A percentile compares a stretch with the other conserved stretches of the same genome.
Conservation (phyloP, 2,797 vertebrate species). For the Diplodus sargus region DNA sequence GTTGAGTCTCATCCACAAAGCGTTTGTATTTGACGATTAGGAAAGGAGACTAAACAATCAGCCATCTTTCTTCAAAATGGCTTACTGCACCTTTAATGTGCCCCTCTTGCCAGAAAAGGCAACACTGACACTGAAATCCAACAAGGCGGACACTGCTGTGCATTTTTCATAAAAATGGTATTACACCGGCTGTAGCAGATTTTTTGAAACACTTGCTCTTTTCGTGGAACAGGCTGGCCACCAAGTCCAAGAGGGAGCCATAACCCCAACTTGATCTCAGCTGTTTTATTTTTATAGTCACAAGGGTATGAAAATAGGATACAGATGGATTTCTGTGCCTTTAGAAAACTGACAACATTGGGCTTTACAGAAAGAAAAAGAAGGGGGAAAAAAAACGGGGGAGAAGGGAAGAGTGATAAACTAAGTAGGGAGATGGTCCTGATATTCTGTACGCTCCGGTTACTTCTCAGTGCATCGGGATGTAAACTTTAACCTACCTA, state of each 20-base stretch:
- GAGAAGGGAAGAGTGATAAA: not conserved
- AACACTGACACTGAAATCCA: constrained; percentile 1
- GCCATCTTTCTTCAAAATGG: too few relatives aligned
- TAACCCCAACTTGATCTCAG: constrained; percentile 31
- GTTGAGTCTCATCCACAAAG: too few relatives aligned
- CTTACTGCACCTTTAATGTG: not conserved
- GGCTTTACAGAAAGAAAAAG: not conserved
- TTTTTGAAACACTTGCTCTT: constrained; percentile 20
- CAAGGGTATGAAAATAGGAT: constrained; percentile 13
- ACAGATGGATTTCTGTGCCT: constrained; percentile 26
- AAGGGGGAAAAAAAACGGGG: too few relatives aligned
- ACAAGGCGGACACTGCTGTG: constrained; percentile 25
- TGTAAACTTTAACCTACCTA: constrained; percentile 63
- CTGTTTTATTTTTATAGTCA: constrained; percentile 34
- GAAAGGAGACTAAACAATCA: too few relatives aligned
- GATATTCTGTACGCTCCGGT: constrained; percentile 42
- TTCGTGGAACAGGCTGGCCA: constrained; percentile 25
- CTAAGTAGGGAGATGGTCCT: constrained; percentile 31
- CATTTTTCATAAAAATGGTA: constrained; percentile 43
- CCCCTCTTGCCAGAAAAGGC: not conserved
- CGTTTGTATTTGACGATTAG: too few relatives aligned
- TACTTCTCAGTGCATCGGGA: constrained; percentile 57
- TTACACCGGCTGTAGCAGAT: constrained; percentile 15
- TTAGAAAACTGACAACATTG: constrained; percentile 15
- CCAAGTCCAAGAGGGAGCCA: constrained; percentile 39